These are phyloP conservation scores for Cremastinae sp. DNA, from an alignment of 2,888 invertebrate species.

Conservation along the genomic window DNA sequence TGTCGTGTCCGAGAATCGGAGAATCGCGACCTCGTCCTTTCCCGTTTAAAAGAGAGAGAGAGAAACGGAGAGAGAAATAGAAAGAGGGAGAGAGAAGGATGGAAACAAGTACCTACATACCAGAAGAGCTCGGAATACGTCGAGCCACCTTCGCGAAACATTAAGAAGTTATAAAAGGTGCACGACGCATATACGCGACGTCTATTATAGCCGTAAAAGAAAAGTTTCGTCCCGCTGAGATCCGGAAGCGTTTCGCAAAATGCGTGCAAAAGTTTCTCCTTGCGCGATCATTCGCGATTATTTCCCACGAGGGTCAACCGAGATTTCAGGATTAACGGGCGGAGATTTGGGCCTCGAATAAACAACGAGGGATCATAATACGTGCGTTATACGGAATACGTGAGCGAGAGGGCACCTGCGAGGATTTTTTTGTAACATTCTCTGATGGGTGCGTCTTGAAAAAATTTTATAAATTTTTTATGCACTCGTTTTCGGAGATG, in stretches of 20 bases:
- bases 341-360: conserved; percentile 74
- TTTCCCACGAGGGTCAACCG: conserved; percentile 57
- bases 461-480: conserved; percentile 17
- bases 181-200: conserved; percentile 4
- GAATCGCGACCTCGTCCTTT: conserved; percentile 55
- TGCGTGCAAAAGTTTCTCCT: conserved; percentile 74
- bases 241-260: conserved; percentile 32
- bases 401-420: conserved; percentile 61
- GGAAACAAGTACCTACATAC: conserved; percentile 22
- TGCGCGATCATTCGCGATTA: conserved; percentile 63
- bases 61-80: too few relatives aligned
- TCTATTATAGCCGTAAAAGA: conserved; percentile 1
- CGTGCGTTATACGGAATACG: conserved; percentile 74
- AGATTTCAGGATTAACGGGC: conserved; percentile 75
- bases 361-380: conserved; percentile 70
- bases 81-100: too few relatives aligned
- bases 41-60: not conserved
- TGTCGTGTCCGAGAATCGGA: conserved; percentile 48
- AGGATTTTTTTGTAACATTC: conserved; percentile 47
- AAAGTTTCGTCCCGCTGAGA: conserved; percentile 28
- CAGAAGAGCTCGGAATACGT: conserved; percentile 24
- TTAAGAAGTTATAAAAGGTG: conserved; percentile 25
- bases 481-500: too few relatives aligned
- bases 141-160: conserved; percentile 26
- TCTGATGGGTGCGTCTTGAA: conserved; percentile 71